These are phyloP conservation scores for Metacarcinus magister DNA, from an alignment of 2,888 invertebrate species.

Conservation along the genomic window DNA sequence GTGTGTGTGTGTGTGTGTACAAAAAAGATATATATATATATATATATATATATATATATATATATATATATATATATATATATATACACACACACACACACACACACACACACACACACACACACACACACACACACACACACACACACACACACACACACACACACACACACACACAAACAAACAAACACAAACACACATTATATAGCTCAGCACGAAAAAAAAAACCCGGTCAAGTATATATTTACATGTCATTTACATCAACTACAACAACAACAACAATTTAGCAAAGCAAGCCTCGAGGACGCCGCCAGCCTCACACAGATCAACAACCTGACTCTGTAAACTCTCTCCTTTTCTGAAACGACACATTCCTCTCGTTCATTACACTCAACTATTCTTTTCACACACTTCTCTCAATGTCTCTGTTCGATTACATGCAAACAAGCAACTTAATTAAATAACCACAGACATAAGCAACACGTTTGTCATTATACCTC, in stretches of 20 bases:
- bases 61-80: conserved; percentile 42
- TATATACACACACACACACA: conserved; percentile 9
- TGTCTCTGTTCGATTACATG: not conserved
- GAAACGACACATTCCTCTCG: not conserved
- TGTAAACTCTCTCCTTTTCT: not conserved
- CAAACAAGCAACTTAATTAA: not conserved
- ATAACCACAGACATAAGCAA: not conserved
- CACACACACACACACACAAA: too few species aligned
- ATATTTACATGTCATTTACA: not conserved
- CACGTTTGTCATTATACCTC: not conserved
- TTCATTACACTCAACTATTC: not conserved
- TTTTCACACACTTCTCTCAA: not conserved
- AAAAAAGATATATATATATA: not conserved
- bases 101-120: not conserved
- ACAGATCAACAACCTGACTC: not conserved
- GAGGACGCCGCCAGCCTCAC: too few species aligned
- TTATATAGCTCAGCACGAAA: not conserved
- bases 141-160: not conserved
- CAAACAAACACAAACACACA: too few species aligned
- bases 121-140: not conserved
- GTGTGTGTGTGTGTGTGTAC: not conserved
- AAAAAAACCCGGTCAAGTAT: not conserved
- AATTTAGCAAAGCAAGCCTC: too few species aligned
- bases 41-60: conserved; percentile 49
- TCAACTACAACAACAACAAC: too few species aligned